These are phyloP conservation scores for Papilio glaucus DNA, from an alignment of 1,140 invertebrate genomes.

Conservation along the genomic window DNA sequence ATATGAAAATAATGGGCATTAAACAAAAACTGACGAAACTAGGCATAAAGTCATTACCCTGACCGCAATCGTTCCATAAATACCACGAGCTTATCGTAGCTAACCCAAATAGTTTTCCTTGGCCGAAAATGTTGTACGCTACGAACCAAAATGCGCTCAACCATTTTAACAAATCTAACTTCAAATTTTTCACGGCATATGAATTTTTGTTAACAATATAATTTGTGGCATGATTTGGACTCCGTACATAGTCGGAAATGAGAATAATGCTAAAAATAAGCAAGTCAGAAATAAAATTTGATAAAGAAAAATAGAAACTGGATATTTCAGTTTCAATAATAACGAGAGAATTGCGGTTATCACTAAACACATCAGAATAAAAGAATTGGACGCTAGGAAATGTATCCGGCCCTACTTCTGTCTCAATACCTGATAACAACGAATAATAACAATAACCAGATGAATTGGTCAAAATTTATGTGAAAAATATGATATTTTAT, in stretches of 20 bases:
- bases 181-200: background rate
- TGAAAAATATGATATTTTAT: no score
- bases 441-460: no score
- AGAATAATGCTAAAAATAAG: no score
- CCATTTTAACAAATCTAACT: constrained; percentile 12
- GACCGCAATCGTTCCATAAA: constrained; percentile 30
- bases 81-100: constrained; percentile 34
- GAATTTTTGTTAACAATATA: constrained; percentile 1
- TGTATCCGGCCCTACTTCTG: no score
- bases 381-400: no score
- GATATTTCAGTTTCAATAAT: no score
- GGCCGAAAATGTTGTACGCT: constrained; percentile 34
- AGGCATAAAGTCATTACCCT: constrained; percentile 18
- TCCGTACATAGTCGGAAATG: background rate
- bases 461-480: no score
- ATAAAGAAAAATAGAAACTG: no score
- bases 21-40: constrained; percentile 22
- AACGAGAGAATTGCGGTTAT: no score
- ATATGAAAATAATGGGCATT: constrained; percentile 9
- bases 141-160: constrained; percentile 30
- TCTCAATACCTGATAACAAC: no score
- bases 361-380: no score
- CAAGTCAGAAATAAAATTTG: background rate
- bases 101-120: constrained; percentile 38
- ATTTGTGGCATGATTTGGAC: background rate